Evolutionary conservation across 2,797 vertebrate species (phyloP), one percentile per base, ranked within the genome.

Genomic region (Semotilus atromaculatus): DNA sequence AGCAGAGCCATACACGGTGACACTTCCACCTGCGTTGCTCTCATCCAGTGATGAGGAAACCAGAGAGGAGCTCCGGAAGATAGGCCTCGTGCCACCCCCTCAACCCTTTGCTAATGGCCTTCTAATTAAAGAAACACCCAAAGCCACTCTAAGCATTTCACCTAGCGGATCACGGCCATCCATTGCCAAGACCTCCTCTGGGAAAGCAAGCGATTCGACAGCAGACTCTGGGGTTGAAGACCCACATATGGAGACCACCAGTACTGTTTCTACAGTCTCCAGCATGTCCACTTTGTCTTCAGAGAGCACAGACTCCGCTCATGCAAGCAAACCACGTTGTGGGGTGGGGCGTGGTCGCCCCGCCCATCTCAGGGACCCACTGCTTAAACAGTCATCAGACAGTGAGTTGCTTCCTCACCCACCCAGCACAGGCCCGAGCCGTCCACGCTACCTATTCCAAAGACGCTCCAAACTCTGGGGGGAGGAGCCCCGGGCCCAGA

Each of bases 391-490:
- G 92, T 98, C 98, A 58, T 99, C 98, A 19, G 98, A 99, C 95
- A 99, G 98, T 86, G 98, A 99, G 95, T 97, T 99, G 90, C 97
- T 99, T 92, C 97, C 98, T 88, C 96, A 96, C 5, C 90, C 96
- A 95, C 89, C 94, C 91, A 70, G 96, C 94, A 95, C 92, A 88
- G 95, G 96, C 74, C 93, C 97, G 18, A 97, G 96, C 88, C 97
- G 97, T 92, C 98, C 97, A 84, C 97, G 97, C 93, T 99, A 99
- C 94, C 96, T 99, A 94, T 99, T 99, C 94, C 98, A 99, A 96
- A 97, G 98, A 95, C 96, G 98, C 93, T 99, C 97, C 91, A 99
- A 99, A 96, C 96, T 99, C 91, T 99, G 98, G 98, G 98, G 98
- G 64, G 98, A 98, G 90, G 98, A 98, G 87, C 97, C 96, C 89